Conservation (phyloP, 2,113 vertebrate species). For the Notothenia coriiceps region DNA sequence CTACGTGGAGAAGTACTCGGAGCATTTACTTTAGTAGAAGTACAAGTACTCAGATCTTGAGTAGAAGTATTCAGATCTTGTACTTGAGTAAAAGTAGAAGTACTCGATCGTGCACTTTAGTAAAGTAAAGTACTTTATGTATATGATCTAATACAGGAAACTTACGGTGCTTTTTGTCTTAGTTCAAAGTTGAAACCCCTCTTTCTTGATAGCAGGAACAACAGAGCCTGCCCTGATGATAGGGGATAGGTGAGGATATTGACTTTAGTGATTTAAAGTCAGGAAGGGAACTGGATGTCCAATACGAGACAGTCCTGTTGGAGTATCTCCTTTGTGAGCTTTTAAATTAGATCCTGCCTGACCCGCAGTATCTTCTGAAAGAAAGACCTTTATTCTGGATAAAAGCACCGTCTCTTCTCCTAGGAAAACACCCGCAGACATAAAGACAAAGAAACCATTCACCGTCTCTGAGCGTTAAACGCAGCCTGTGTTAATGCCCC, state of each 20-base stretch:
- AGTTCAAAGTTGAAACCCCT: too few species aligned
- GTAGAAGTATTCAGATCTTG: too few species aligned
- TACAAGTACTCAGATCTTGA: too few species aligned
- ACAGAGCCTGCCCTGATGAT: too few species aligned
- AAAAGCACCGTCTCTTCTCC: background rate
- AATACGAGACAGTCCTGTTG: background rate
- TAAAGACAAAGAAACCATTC: slow-evolving; percentile 56
- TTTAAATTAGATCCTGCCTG: background rate
- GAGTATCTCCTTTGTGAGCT: background rate
- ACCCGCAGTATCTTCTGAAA: background rate
- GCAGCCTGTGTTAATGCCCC: background rate
- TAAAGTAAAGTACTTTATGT: too few species aligned
- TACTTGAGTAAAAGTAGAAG: too few species aligned
- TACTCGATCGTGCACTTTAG: too few species aligned
- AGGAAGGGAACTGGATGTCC: background rate
- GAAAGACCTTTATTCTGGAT: background rate
- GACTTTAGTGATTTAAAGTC: background rate
- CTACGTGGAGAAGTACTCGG: too few species aligned
- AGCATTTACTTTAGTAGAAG: too few species aligned
- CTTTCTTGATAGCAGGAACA: too few species aligned
- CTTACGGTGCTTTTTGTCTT: too few species aligned
- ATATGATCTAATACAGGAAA: too few species aligned
- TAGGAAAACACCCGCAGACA: background rate
- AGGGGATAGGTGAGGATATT: background rate
- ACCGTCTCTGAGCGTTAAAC: slow-evolving; percentile 52